Conservation (phyloP, 2,797 vertebrate species). For the Echeneis naucrates region DNA sequence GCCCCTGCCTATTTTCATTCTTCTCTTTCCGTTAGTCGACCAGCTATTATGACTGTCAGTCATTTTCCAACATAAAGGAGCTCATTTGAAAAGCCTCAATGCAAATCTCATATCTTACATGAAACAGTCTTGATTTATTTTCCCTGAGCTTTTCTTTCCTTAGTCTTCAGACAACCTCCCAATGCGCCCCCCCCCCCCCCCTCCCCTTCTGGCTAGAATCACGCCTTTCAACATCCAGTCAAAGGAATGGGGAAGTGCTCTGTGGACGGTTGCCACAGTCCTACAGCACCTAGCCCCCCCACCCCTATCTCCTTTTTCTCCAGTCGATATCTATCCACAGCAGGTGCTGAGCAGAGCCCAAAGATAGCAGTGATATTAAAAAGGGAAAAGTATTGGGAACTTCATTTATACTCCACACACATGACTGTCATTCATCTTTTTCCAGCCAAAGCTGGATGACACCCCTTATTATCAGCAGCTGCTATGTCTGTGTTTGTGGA, state of each 20-base stretch:
- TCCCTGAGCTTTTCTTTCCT: slow-evolving; percentile 73
- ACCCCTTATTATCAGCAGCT: slow-evolving; percentile 63
- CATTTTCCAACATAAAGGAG: slow-evolving; percentile 84
- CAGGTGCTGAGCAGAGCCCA: slow-evolving; percentile 71
- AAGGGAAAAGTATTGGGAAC: slow-evolving; percentile 61
- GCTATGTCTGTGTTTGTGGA: slow-evolving; percentile 56
- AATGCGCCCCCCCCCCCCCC: slow-evolving; percentile 29
- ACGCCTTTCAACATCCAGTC: slow-evolving; percentile 78
- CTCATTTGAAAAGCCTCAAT: slow-evolving; percentile 85
- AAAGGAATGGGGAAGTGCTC: slow-evolving; percentile 74
- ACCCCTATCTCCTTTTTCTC: slow-evolving; percentile 44
- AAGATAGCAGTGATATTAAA: slow-evolving; percentile 70
- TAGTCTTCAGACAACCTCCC: slow-evolving; percentile 74
- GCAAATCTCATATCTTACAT: slow-evolving; percentile 87
- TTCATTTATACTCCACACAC: slow-evolving; percentile 65
- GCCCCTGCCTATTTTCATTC: slow-evolving; percentile 85
- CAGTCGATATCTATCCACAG: slow-evolving; percentile 80
- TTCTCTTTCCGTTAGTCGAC: slow-evolving; percentile 78
- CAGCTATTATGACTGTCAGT: slow-evolving; percentile 88
- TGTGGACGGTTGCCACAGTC: slow-evolving; percentile 67
- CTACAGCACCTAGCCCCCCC: slow-evolving; percentile 55
- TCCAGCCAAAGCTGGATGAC: slow-evolving; percentile 56
- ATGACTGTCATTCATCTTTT: slow-evolving; percentile 59
- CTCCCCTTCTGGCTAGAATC: slow-evolving; percentile 66
- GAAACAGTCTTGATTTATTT: slow-evolving; percentile 87